phyloP scores from a whole-genome alignment of 2,888 invertebrate species.

The Hydriomena furcata region DNA sequence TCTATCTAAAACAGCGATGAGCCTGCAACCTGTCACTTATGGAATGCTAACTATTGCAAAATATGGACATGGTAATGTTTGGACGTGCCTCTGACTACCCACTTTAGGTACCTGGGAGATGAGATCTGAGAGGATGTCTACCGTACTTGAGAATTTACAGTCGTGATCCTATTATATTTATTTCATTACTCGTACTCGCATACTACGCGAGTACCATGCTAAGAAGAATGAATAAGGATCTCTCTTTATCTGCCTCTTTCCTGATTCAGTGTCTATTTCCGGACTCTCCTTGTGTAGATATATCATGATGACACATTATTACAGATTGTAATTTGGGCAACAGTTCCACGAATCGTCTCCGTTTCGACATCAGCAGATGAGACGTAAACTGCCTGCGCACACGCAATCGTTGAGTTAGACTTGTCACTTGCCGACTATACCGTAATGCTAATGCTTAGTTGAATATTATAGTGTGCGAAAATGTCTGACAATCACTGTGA shows the following conservation, averaged over 20 bases:
- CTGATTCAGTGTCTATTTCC: background rate
- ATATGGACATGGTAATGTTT: too few species aligned
- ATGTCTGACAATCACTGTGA: slow-evolving; percentile 1
- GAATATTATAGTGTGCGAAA: slow-evolving; percentile 10
- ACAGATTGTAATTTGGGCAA: slow-evolving; percentile 18
- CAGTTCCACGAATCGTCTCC: slow-evolving; percentile 23
- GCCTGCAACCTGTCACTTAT: too few species aligned
- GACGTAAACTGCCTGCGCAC: slow-evolving; percentile 40
- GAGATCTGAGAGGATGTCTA: too few species aligned
- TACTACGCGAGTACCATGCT: too few species aligned
- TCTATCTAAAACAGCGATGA: too few species aligned
- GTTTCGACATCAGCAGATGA: slow-evolving; percentile 27
- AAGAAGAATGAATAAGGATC: too few species aligned
- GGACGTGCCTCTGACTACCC: too few species aligned
- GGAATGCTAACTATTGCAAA: too few species aligned
- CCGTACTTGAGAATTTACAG: too few species aligned
- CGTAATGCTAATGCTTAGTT: slow-evolving; percentile 18
- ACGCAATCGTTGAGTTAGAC: slow-evolving; percentile 53
- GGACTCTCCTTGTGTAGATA: background rate
- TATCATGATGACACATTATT: slow-evolving; percentile 13
- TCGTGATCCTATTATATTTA: too few species aligned
- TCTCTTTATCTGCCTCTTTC: background rate
- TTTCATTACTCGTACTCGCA: too few species aligned
- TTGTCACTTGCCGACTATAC: slow-evolving; percentile 36
- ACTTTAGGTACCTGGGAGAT: too few species aligned